These are phyloP conservation scores for Ammospiza nelsoni DNA, from an alignment of 2,113 vertebrate species.

Conservation along the genomic window DNA sequence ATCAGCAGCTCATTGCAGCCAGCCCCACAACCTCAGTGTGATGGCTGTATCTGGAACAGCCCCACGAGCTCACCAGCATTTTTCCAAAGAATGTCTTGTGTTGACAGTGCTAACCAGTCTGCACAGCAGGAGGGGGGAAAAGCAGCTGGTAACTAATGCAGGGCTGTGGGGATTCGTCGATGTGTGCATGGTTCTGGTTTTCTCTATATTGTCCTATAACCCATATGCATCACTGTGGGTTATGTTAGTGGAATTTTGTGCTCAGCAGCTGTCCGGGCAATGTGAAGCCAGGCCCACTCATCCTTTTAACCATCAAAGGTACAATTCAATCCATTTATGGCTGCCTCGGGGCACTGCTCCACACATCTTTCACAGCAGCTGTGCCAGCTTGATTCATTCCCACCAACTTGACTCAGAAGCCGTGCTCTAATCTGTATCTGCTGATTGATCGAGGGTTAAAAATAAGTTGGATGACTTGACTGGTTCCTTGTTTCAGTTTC, in stretches of 20 bases:
- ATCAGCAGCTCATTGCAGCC: not conserved
- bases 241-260: conserved; percentile 23
- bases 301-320: conserved; percentile 29
- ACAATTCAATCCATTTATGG: not conserved
- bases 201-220: not conserved
- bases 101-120: conserved; percentile 35
- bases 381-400: not conserved
- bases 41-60: not conserved
- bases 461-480: not conserved
- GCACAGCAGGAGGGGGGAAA: not conserved
- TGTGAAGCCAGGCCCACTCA: not conserved
- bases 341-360: not conserved
- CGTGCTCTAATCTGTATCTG: not conserved
- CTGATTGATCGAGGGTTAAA: not conserved
- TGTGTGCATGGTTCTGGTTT: conserved; percentile 2
- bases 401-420: not conserved
- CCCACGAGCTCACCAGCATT: not conserved
- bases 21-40: not conserved
- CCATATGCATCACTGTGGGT: not conserved
- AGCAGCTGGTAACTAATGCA: conserved; percentile 36
- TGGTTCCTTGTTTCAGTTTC: not conserved
- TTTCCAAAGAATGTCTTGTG: not conserved
- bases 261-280: not conserved
- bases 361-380: not conserved
- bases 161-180: not conserved